Evolutionary conservation across 2,797 vertebrate genomes (phyloP).

Genomic region (Gymnothorax javanicus): DNA sequence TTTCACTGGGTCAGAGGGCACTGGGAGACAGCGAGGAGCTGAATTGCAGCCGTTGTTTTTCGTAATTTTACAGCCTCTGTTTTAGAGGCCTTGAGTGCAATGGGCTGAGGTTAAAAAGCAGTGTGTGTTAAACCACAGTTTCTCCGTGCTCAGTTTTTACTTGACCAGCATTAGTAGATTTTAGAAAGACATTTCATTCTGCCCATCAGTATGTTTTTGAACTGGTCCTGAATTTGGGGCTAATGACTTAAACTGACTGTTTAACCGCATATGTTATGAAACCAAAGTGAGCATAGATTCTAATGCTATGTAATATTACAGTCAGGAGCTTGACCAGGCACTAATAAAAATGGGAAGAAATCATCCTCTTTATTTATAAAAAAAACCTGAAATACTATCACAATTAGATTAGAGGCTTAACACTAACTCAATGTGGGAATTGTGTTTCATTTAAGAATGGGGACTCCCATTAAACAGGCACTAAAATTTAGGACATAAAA

Average conservation of each 20-base stretch:
- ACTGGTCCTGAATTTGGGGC: not conserved
- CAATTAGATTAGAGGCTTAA: not conserved
- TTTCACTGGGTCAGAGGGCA: conserved; percentile 4
- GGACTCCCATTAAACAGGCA: not conserved
- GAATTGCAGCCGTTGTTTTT: not conserved
- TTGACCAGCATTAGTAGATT: not conserved
- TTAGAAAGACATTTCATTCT: not conserved
- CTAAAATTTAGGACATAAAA: not conserved
- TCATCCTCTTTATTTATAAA: not conserved
- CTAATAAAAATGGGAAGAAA: not conserved
- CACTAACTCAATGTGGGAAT: not conserved
- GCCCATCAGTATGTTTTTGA: not conserved
- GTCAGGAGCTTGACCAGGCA: not conserved
- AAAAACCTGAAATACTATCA: not conserved
- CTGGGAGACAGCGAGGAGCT: not conserved
- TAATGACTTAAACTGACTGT: no score
- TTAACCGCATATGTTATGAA: not conserved
- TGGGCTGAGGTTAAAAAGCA: not conserved
- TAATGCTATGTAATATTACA: not conserved
- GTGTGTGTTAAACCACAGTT: not conserved
- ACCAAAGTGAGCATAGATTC: not conserved
- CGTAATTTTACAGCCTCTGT: not conserved
- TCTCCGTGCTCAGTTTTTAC: not conserved
- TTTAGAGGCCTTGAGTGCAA: not conserved
- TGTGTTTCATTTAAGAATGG: not conserved